Evolutionary conservation across 2,113 vertebrate genomes (phyloP), one percentile per base, ranked within the genome.

Genomic region (Cebus imitator): DNA sequence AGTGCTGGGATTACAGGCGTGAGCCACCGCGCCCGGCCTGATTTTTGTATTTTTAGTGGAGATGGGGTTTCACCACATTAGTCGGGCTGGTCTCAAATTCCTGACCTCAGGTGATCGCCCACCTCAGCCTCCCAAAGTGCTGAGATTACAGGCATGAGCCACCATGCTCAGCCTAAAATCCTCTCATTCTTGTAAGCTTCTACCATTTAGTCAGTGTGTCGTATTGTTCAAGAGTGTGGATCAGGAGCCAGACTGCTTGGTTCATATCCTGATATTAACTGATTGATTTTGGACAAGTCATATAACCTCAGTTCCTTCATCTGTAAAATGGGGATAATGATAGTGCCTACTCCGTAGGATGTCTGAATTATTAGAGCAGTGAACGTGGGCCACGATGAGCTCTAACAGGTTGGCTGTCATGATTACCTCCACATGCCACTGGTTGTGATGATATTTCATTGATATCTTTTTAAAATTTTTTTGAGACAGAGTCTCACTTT

Each of bases 271-370:
- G 20, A n/a, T 70, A 57, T 8, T 50, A 30, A 82, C 48, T 93
- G 94, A 93, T n/a, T 94, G 64, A 72, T 66, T 70, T 16, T 14
- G 68, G 48, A 37, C 88, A 35, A 43, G 93, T 81, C 83, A 13
- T 64, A 68, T 32, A 18, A 37, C 52, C 32, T 97, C 20, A 7
- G 57, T 94, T 76, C n/a, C n/a, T 82, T 86, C 52, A 10, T 16
- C 45, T 93, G 20, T 82, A 12, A 85, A 89, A 70, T 80, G 88
- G 55, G 58, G 57, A 57, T 87, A 45, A 55, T 90, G 16, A 48
- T 6, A 58, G 52, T 6, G 30, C 45, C 87, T 23, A 3, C 37
- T 14, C 30, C 10, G 11, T 4, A 8, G 66, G 58, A 1, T 18
- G 40, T 70, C 70, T 72, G 76, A 88, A 4, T 17, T 10, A 68